phyloP scores from a whole-genome alignment of 2,113 vertebrate species.

The Gopherus flavomarginatus region DNA sequence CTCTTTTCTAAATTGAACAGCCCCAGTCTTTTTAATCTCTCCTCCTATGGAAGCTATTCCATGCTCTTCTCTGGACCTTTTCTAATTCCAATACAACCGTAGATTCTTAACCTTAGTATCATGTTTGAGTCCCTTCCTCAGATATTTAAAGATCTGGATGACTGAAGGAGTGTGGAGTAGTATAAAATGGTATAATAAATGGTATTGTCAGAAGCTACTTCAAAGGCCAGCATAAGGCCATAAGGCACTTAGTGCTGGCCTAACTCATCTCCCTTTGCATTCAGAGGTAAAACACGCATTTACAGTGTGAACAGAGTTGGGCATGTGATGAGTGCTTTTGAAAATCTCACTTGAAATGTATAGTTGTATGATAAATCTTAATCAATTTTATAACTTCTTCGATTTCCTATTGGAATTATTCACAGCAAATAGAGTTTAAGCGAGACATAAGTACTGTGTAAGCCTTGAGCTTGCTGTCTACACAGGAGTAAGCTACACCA shows the following conservation, averaged over 20 bases:
- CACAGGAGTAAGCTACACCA: not conserved
- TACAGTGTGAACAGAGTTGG: not conserved
- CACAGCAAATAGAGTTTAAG: not conserved
- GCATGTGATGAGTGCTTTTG: not conserved
- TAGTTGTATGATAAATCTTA: not conserved
- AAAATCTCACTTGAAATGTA: not conserved
- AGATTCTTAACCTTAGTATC: not conserved
- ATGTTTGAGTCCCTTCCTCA: not conserved
- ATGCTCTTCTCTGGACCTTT: not conserved
- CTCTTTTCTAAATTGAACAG: not conserved
- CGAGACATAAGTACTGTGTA: not conserved
- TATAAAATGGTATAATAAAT: not conserved
- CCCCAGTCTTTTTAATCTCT: not conserved
- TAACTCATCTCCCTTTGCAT: not conserved
- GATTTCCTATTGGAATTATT: not conserved
- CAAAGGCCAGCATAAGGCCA: not conserved
- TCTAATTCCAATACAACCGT: not conserved
- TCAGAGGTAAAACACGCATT: not conserved
- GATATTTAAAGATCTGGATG: not conserved
- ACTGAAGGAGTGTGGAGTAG: not conserved
- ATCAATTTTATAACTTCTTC: not conserved
- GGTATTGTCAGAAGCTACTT: not conserved
- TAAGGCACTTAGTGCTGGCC: not conserved
- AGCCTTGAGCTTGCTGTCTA: not conserved
- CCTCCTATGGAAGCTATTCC: not conserved